phyloP scores from a whole-genome alignment of 2,797 vertebrate species.

The Lacerta bilineata region DNA sequence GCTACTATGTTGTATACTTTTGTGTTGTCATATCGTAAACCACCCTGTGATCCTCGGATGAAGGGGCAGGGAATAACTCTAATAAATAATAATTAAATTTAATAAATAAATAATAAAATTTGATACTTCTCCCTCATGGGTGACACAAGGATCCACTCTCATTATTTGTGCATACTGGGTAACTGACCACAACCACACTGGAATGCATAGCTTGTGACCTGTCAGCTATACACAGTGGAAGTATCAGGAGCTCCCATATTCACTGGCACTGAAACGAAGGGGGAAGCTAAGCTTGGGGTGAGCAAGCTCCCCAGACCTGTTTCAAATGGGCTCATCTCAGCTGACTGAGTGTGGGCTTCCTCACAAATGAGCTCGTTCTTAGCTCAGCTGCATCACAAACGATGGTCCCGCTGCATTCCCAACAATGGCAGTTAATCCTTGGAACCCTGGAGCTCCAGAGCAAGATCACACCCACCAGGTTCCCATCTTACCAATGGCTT shows the following conservation, averaged over 20 bases:
- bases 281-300: neutral
- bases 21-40: no score
- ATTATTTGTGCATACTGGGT: neutral
- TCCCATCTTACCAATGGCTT: conserved; percentile 83
- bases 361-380: neutral
- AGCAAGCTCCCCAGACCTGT: neutral
- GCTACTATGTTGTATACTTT: no score
- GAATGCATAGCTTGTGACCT: neutral
- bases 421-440: neutral
- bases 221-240: neutral
- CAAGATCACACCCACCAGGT: neutral
- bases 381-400: neutral
- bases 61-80: no score
- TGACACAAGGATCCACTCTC: neutral
- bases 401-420: neutral
- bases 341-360: neutral
- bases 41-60: no score
- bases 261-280: neutral
- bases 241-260: neutral
- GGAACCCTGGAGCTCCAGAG: neutral
- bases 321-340: neutral
- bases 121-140: no score
- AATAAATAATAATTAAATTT: no score
- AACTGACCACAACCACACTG: neutral
- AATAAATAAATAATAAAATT: no score